phyloP scores from a whole-genome alignment of 2,113 vertebrate species.

The Phylloscopus whistleri region DNA sequence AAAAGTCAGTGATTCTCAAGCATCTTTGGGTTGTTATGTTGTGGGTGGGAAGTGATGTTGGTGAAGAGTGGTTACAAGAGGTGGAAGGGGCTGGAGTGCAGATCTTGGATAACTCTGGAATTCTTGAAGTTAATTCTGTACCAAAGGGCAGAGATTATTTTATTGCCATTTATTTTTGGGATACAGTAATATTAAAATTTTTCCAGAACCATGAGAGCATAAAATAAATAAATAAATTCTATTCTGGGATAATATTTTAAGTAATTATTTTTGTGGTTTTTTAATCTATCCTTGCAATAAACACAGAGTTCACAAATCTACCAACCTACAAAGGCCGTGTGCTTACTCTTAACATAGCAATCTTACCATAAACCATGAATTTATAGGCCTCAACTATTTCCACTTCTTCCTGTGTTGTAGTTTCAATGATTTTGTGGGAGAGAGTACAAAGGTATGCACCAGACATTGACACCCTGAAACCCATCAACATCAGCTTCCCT shows the following conservation, averaged over 20 bases:
- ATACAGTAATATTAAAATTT: neutral
- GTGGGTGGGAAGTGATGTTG: neutral
- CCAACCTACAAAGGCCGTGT: neutral
- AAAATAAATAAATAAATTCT: no score
- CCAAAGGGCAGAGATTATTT: neutral
- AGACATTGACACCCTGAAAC: slow-evolving; percentile 69
- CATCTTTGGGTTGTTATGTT: neutral
- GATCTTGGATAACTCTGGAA: neutral
- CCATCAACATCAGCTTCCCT: slow-evolving; percentile 68
- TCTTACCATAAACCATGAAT: slow-evolving; percentile 75
- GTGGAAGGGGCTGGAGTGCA: neutral
- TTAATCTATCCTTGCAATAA: neutral
- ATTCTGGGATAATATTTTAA: neutral
- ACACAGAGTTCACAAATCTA: neutral
- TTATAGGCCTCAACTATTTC: slow-evolving; percentile 39
- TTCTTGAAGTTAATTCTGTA: neutral
- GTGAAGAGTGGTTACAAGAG: neutral
- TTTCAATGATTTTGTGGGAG: slow-evolving; percentile 63
- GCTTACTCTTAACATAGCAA: neutral
- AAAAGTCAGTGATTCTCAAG: neutral
- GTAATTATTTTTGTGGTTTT: neutral
- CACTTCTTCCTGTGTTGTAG: slow-evolving; percentile 50
- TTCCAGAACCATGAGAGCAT: neutral
- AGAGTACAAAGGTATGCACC: slow-evolving; percentile 74
- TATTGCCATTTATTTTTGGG: neutral